Evolutionary conservation across 2,797 vertebrate genomes (phyloP), one percentile per base, ranked within the genome.

Genomic region (Periophthalmus magnuspinnatus): DNA sequence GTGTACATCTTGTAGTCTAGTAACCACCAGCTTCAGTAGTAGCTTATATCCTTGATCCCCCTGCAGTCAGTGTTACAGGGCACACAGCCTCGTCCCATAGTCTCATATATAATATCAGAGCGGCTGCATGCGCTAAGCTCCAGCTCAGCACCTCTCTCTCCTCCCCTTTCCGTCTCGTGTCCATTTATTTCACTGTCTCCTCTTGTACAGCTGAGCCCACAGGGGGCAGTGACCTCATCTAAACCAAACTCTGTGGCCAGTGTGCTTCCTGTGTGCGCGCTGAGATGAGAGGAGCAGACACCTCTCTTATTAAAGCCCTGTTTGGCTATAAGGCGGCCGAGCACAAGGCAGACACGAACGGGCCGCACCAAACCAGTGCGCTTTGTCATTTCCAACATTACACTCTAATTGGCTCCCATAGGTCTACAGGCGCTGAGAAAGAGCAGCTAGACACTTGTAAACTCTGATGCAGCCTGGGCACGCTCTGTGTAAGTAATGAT

Each of bases 331-430:
- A 90, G 85, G 83, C 78, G 77, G 62, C 77, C 80, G 78, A 84
- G 77, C 68, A 78, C 67, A 79, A 81, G 75, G 75, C 79, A 75
- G 80, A 83, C 78, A 82, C 14, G 77, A 77, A 84, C 78, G 81
- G 81, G 83, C 78, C 75, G 77, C 68, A 87, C 86, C 76, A 86
- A 86, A 85, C 77, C 54, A 72, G 77, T 70, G 84, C 70, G 86
- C 90, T 90, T 92, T 92, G 92, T 94, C 91, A 91, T 91, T 77
- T 81, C 75, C 77, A 85, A 76, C 81, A 88, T 90, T 84, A 85
- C 74, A 65, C 85, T 86, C 89, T 93, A 92, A 93, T 93, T 93
- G 91, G 89, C 77, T 92, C 91, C 91, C 90, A 85, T 69, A 85
- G 90, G 90, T 91, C 83, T 76, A 14, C 19, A 74, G 71, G 77